phyloP scores from a whole-genome alignment of 2,888 invertebrate species.

The Ophonus ardosiacus region DNA sequence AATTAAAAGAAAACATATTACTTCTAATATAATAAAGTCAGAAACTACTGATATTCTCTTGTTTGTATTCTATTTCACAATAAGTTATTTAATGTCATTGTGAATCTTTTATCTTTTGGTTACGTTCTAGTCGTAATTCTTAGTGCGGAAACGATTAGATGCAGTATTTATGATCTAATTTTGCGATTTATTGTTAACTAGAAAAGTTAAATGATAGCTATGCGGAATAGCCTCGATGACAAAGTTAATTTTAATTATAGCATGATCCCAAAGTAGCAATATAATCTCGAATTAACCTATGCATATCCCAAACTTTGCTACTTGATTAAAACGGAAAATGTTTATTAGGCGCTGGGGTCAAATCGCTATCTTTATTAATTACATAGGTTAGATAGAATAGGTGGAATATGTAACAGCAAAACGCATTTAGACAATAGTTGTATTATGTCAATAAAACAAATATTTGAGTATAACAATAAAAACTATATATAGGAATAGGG shows the following conservation, averaged over 20 bases:
- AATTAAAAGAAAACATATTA: no score
- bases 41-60: no score
- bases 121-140: no score
- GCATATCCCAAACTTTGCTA: constrained; percentile 33
- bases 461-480: neutral
- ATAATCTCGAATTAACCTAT: constrained; percentile 42
- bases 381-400: neutral
- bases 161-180: neutral
- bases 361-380: constrained; percentile 29
- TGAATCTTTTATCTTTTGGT: no score
- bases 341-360: constrained; percentile 22
- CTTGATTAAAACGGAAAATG: constrained; percentile 47
- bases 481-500: neutral
- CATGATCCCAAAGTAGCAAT: constrained; percentile 32
- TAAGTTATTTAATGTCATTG: no score
- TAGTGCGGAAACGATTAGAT: no score
- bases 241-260: constrained; percentile 36
- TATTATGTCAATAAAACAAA: neutral
- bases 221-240: neutral
- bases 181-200: constrained; percentile 15
- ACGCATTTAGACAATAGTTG: neutral
- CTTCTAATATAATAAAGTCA: no score
- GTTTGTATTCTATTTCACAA: no score
- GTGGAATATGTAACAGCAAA: neutral
- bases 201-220: constrained; percentile 12